Evolutionary conservation across 2,113 vertebrate species (phyloP), one percentile per base, ranked within the genome.

Genomic region (Mystacornis crossleyi): DNA sequence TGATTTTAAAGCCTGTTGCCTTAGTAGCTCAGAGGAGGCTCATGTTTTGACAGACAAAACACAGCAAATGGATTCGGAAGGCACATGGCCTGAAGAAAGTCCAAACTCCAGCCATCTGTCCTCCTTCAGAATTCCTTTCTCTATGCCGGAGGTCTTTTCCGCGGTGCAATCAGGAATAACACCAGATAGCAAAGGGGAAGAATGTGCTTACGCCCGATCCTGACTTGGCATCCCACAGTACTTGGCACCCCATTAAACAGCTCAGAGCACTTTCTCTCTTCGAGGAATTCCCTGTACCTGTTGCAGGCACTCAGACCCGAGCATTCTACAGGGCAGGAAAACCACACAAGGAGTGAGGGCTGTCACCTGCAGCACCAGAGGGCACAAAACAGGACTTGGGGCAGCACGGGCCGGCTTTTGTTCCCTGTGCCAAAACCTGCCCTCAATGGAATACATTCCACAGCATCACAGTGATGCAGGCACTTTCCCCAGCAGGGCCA

Each of bases 31-130:
- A 5, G 45, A 92, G 75, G 38, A 80, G 55, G 82, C 55, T 93
- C 48, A 16, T 81, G 80, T 83, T 93, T 96, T 90, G 94, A 89
- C 89, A 95, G 89, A 33, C 72, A 78, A 91, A 93, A 73, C 60
- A 78, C 43, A 92, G 82, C 67, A 95, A 93, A 90, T 62, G 85
- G 26, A 60, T 62, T 95, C 58, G 78, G 67, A 64, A 96, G 60
- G 64, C 80, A 54, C 47, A 51, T 11, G 75, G 84, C 67, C 82
- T 86, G 77, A 94, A 86, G 64, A 25, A 89, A 91, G 81, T 89
- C 81, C 92, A 95, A 72, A 40, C 64, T 92, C 34, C 82, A 89
- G 71, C 55, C 89, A 73, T 93, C 77, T 86, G 86, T 83, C 86
- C 62, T 95, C 60, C 80, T 83, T 90, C 87, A 89, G 60, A 58